Evolutionary conservation across 2,888 invertebrate genomes (phyloP).

Genomic region (Gastrophysa polygoni): DNA sequence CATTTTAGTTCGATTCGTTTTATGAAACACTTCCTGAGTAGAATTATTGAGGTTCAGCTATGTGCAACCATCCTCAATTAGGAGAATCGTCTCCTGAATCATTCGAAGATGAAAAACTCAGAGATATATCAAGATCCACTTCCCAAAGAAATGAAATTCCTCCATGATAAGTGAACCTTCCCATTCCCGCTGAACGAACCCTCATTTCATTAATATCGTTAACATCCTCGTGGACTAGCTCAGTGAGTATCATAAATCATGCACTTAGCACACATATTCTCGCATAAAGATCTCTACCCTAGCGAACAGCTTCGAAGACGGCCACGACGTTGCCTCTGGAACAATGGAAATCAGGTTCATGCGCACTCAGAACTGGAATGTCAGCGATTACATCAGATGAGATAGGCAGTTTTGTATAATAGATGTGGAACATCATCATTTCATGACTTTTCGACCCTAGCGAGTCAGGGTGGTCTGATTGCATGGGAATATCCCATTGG

Average conservation of each 20-base stretch:
- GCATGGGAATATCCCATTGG: no score
- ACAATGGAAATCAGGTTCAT: conserved; percentile 42
- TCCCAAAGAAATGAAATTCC: neutral
- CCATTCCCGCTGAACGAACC: neutral
- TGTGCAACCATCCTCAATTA: no score
- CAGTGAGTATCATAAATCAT: conserved; percentile 40
- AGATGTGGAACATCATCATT: conserved; percentile 17
- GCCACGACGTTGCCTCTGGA: conserved; percentile 40
- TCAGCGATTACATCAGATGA: conserved; percentile 40
- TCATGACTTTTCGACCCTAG: neutral
- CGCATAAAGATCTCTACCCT: conserved; percentile 39
- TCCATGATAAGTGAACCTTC: neutral
- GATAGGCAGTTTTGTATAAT: conserved; percentile 39
- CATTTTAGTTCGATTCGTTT: no score
- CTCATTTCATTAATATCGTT: conserved; percentile 31
- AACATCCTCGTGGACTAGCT: conserved; percentile 35
- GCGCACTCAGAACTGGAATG: conserved; percentile 42
- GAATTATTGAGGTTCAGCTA: no score
- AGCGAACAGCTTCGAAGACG: conserved; percentile 35
- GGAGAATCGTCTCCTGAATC: no score
- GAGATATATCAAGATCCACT: no score
- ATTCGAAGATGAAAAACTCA: no score
- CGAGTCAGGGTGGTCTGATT: neutral
- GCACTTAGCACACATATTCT: conserved; percentile 41
- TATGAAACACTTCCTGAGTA: no score